Evolutionary conservation across 2,113 vertebrate species (phyloP).

Genomic region (Dipodomys merriami): DNA sequence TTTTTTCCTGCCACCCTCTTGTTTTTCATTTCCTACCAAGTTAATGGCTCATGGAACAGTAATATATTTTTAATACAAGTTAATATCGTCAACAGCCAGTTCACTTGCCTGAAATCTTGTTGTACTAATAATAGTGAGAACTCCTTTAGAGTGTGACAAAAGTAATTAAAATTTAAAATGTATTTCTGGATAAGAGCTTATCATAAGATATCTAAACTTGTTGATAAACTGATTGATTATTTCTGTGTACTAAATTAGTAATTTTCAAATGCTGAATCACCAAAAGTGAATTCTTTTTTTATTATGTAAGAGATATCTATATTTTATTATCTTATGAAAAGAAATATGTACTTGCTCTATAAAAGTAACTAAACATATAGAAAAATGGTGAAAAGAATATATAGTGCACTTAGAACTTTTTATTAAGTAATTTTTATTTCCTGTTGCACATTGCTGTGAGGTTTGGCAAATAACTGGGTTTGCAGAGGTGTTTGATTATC

Average conservation of each 20-base stretch:
- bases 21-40: not conserved
- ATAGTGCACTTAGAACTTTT: not conserved
- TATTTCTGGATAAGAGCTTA: not conserved
- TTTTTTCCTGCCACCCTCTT: not conserved
- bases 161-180: slow-evolving; percentile 16
- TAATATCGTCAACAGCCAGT: not conserved
- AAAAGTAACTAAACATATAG: not conserved
- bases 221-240: not conserved
- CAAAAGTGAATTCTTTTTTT: not conserved
- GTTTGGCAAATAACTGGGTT: not conserved
- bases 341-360: not conserved
- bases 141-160: not conserved
- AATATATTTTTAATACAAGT: slow-evolving; percentile 30
- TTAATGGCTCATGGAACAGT: not conserved
- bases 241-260: not conserved
- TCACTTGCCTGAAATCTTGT: not conserved
- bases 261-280: not conserved
- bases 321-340: not conserved
- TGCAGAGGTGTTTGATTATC: not conserved
- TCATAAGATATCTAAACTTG: not conserved
- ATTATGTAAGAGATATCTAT: not conserved
- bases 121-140: not conserved
- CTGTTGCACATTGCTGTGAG: not conserved
- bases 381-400: not conserved
- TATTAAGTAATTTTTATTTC: not conserved